Percentiles rank a stretch among this genome's conserved stretches.
Evolutionary conservation across 2,888 invertebrate species (phyloP).

Genomic region (Sylvicola fuscatus): DNA sequence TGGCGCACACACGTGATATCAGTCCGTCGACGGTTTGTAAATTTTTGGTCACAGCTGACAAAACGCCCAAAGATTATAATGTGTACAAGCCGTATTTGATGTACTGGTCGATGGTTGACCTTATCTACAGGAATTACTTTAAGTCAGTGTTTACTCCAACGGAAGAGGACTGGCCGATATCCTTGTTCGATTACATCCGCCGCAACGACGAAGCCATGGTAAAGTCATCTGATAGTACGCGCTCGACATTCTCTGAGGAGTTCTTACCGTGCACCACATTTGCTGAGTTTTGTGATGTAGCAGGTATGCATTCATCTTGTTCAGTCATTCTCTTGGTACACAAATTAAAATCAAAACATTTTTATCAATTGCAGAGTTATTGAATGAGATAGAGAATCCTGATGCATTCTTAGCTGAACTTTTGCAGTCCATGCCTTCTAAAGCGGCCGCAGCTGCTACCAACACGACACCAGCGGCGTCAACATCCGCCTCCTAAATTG

Average conservation of each 20-base stretch:
- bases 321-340: background rate
- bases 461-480: too few species aligned
- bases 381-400: conserved; percentile 21
- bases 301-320: conserved; percentile 31
- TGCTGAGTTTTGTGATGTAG: conserved; percentile 83
- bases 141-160: conserved; percentile 58
- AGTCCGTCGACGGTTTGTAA: conserved; percentile 30
- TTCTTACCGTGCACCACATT: conserved; percentile 77
- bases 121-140: conserved; percentile 67
- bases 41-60: conserved; percentile 27
- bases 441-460: too few species aligned
- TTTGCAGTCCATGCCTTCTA: conserved; percentile 15
- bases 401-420: conserved; percentile 20
- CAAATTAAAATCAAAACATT: background rate
- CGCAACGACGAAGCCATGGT: conserved; percentile 82
- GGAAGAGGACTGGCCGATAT: conserved; percentile 75
- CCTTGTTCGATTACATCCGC: conserved; percentile 80
- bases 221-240: conserved; percentile 68
- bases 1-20: conserved; percentile 58
- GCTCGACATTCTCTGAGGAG: conserved; percentile 69
- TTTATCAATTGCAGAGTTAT: conserved; percentile 13
- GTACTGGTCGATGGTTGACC: conserved; percentile 69
- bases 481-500: too few species aligned
- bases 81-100: conserved; percentile 74
- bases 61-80: conserved; percentile 43